Base-by-base conservation (phyloP, 2,888 invertebrate species). In the Cheilosia grossa region DNA sequence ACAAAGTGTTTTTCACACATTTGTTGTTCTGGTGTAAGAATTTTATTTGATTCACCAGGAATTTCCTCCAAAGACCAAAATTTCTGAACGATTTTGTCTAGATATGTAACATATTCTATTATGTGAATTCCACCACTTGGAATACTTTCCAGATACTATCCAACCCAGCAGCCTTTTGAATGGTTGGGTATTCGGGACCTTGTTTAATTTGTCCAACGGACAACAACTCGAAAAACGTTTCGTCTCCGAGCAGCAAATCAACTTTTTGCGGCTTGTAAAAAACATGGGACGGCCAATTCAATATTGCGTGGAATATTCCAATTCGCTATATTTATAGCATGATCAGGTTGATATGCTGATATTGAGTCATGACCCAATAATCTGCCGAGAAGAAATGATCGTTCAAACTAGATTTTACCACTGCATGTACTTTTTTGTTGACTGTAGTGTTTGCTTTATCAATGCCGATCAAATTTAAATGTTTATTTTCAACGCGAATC, bases 21-120 rank as follows among this genome's bases (percentile, higher is more conserved):
- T 73, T 56, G 40, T 67, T 30, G 30, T 7, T 87, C 83, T 63
- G 56, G 47, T 33, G 83, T 72, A 21, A 70, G 17, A 17, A 17
- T 54, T 49, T 40, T 54, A 47, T 51, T 73, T 59, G 54, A 30
- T 24, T 40, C 73, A 56, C 44, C 44, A 27, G 75, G 77, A 61
- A 79, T 9, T 54, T 82, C 64, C 61, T 87, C 73, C 10, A 85
- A 47, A 6, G 63, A 69, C 78, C 67, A 81, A 49, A 64, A 83
- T 78, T 64, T 86, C 21, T 70, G 59, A 40, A 85, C 42, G 13
- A 72, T 58, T 24, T 56, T 21, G 42, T 83, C 66, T 5, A 82
- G 33, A 42, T 56, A 70, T 27, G 10, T 49, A 27, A 24, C 59
- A 70, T 15, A 59, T 17, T 51, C 10, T 49, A 9, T 24, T 19